Percentiles rank a stretch among this genome's conserved stretches.
Evolutionary conservation across 2,113 vertebrate genomes (phyloP).

Genomic region (Stigmatopora nigra): DNA sequence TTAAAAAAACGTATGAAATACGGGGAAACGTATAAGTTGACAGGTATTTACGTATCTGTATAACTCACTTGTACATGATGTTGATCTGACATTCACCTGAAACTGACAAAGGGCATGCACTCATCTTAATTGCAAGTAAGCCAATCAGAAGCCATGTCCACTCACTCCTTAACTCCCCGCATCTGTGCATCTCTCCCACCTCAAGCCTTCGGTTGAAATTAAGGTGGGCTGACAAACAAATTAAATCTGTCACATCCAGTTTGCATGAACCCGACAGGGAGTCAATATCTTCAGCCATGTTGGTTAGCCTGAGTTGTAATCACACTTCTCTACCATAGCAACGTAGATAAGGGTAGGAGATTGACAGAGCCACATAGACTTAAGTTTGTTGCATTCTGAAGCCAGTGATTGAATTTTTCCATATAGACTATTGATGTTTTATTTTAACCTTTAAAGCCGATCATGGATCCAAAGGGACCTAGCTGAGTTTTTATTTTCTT

Average conservation of each 20-base stretch:
- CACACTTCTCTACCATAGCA: constrained; percentile 64
- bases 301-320: constrained; percentile 71
- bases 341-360: constrained; percentile 27
- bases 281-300: constrained; percentile 69
- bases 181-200: constrained; percentile 44
- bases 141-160: constrained; percentile 23
- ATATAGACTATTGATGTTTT: background rate
- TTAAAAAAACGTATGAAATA: too few species aligned
- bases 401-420: background rate
- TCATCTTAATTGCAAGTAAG: constrained; percentile 15
- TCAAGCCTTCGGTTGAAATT: constrained; percentile 71
- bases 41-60: background rate
- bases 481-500: background rate
- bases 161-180: constrained; percentile 26
- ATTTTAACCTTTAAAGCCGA: background rate
- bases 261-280: constrained; percentile 71
- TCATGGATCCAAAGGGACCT: background rate
- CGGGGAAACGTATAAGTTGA: too few species aligned
- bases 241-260: constrained; percentile 75
- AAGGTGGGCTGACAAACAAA: constrained; percentile 75
- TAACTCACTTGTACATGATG: background rate
- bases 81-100: background rate
- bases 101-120: constrained; percentile 6
- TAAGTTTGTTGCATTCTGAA: background rate
- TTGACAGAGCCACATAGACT: constrained; percentile 4